Conservation (phyloP, 2,797 vertebrate genomes). For the Sebastes kiyomatsui region DNA sequence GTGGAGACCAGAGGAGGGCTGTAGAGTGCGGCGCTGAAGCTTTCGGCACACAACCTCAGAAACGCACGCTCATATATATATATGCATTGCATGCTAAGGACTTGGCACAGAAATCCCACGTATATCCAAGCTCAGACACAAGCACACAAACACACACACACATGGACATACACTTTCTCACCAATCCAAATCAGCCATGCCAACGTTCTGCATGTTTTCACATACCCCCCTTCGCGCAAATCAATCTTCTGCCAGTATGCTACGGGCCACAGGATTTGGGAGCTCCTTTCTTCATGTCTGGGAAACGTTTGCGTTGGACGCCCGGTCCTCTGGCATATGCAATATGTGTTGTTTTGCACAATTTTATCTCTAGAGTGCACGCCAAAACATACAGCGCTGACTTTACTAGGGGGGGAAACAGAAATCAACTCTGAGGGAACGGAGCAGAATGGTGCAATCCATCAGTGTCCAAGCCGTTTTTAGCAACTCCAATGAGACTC, state of each 20-base stretch:
- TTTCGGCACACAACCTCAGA: constrained; percentile 37
- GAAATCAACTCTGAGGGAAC: constrained; percentile 16
- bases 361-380: constrained; percentile 43
- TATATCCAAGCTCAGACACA: constrained; percentile 11
- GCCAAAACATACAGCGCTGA: constrained; percentile 57
- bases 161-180: constrained; percentile 32
- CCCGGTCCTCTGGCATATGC: constrained; percentile 45
- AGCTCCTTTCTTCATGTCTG: constrained; percentile 54
- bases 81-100: constrained; percentile 48
- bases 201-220: constrained; percentile 49
- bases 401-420: constrained; percentile 7
- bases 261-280: constrained; percentile 42
- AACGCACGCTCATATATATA: constrained; percentile 11
- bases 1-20: constrained; percentile 53
- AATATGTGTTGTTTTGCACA: constrained; percentile 56
- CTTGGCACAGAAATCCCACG: constrained; percentile 25
- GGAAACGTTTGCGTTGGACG: constrained; percentile 58
- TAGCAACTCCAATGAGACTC: constrained; percentile 20
- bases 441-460: constrained; percentile 43
- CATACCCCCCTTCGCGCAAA: constrained; percentile 28
- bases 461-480: constrained; percentile 46
- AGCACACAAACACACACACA: neutral
- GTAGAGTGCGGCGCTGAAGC: constrained; percentile 16
- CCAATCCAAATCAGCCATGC: constrained; percentile 53
- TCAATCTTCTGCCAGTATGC: constrained; percentile 49